Percentiles rank a stretch among this genome's conserved stretches.
phyloP scores from a whole-genome alignment of 2,888 invertebrate genomes.

The Sphecodes monilicornis region DNA sequence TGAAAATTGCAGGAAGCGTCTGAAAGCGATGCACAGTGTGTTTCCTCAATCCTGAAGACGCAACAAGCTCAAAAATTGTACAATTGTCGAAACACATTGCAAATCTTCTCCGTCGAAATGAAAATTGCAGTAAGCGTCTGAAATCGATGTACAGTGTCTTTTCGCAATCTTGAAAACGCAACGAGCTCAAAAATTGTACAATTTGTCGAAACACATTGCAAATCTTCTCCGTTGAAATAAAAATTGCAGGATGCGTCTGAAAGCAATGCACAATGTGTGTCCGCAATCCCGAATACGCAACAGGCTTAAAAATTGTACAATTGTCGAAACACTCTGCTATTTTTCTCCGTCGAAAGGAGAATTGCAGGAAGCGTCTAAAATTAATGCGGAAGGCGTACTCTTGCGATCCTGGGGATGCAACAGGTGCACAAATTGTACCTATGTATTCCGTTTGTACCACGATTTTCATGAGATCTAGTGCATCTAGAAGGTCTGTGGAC shows the following conservation, averaged over 20 bases:
- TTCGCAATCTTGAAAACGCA: background rate
- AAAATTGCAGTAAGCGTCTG: background rate
- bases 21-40: background rate
- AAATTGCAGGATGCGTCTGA: background rate
- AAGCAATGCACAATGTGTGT: background rate
- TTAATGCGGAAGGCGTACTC: background rate
- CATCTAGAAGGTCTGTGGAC: background rate
- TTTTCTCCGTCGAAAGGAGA: background rate
- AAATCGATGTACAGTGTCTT: background rate
- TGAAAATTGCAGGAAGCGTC: background rate
- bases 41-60: background rate
- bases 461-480: background rate
- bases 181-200: background rate
- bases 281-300: background rate
- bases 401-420: background rate
- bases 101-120: background rate
- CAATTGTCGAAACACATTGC: background rate
- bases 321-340: background rate
- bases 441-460: background rate
- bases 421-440: background rate
- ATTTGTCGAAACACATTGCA: background rate
- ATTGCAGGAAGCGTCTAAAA: background rate
- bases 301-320: background rate
- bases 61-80: background rate
- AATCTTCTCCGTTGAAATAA: background rate